Base-by-base conservation (phyloP, 2,888 invertebrate genomes). In the Drosophila austrosaltans region DNA sequence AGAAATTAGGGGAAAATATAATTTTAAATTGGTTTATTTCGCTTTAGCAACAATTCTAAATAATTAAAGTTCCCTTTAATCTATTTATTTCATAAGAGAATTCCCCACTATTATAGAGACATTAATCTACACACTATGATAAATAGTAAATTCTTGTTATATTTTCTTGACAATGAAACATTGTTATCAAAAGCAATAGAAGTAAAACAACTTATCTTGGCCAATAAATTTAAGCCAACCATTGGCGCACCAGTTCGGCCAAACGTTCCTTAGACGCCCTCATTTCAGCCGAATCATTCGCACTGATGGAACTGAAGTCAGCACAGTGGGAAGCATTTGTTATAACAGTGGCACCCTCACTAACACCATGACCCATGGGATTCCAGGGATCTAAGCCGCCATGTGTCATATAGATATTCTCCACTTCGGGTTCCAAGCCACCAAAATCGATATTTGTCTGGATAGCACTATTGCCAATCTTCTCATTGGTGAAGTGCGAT, bases 321-420 rank as follows among this genome's bases (percentile, higher is more conserved):
- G 77, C 54, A 59, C 91, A 91, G 74, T 92, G 92, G 4, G 88
- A 83, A 53, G 87, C 87, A 70, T 88, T 42, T 36, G 91, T 77
- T 57, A 92, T 88, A 36, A 92, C 74, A 0, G 87, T 88, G 42
- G 91, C 91, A 16, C 81, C 81, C 2, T 89, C 76, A 1, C 58
- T 59, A 2, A 91, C 91, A 10, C 91, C 81, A 5, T 93, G 89
- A 5, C 94, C 94, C 71, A 94, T 91, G 3, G 92, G 81, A 82
- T 93, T 93, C 94, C 94, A 94, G 28, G 94, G 94, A 90, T 94
- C 94, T 12, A 93, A 78, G 58, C 91, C 90, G 1, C 94, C 94
- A 70, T 94, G 94, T 3, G 93, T 93, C 78, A 93, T 93, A 40
- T 93, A 93, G 1, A 94, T 92, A 72, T 94, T 93, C 20, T 90